These are phyloP conservation scores for Ephestia elutella DNA, from an alignment of 1,140 invertebrate species.

Conservation along the genomic window DNA sequence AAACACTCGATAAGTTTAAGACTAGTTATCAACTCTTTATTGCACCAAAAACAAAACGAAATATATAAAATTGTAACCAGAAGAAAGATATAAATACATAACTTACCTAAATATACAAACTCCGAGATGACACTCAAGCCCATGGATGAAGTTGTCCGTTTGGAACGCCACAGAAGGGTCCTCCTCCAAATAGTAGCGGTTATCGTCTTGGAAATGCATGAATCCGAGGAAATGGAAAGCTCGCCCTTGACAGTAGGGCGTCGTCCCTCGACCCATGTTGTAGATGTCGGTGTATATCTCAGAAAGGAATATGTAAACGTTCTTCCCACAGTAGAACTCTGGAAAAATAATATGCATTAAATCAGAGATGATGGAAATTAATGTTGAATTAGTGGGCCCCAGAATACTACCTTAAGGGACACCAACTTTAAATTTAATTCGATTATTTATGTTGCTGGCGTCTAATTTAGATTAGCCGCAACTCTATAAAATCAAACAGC, in stretches of 20 bases:
- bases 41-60: no score
- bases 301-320: conserved; percentile 60
- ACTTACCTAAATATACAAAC: conserved; percentile 60
- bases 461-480: no score
- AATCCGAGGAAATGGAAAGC: conserved; percentile 62
- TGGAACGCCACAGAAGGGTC: conserved; percentile 51
- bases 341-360: conserved; percentile 15
- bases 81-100: no score
- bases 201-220: conserved; percentile 57
- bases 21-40: no score
- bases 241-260: conserved; percentile 50
- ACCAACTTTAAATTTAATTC: background rate
- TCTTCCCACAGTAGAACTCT: conserved; percentile 64
- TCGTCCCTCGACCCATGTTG: conserved; percentile 47
- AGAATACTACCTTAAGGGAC: background rate
- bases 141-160: conserved; percentile 62
- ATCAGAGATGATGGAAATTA: background rate
- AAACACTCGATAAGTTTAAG: no score
- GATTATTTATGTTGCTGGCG: background rate
- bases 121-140: conserved; percentile 54
- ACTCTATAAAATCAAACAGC: no score
- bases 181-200: conserved; percentile 52
- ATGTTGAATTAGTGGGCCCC: background rate
- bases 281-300: conserved; percentile 64
- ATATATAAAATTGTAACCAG: no score